Conservation (phyloP, 2,113 vertebrate genomes). For the Mohoua ochrocephala region DNA sequence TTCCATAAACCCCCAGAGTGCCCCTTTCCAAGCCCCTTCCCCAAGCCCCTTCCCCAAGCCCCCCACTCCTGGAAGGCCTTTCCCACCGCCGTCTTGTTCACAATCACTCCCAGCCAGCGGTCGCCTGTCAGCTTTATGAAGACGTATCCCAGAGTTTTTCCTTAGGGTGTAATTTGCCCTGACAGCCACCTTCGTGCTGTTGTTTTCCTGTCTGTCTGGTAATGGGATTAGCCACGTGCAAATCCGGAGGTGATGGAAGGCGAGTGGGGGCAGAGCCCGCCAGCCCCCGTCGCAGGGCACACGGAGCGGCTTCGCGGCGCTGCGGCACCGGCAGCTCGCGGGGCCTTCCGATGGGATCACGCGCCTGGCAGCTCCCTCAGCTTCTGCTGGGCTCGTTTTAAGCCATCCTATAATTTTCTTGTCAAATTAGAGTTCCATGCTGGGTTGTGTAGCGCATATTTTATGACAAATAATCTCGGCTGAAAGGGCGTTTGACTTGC, state of each 20-base stretch:
- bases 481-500: not conserved
- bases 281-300: not conserved
- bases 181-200: not conserved
- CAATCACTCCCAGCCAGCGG: not conserved
- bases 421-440: not conserved
- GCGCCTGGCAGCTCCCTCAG: not conserved
- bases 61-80: rapidly evolving
- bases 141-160: not conserved
- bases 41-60: not conserved
- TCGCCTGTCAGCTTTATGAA: not conserved
- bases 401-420: slow-evolving; percentile 19
- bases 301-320: rapidly evolving
- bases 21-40: not conserved
- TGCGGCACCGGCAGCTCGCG: rapidly evolving
- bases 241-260: slow-evolving; percentile 1
- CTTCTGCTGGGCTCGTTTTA: not conserved
- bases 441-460: not conserved
- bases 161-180: not conserved
- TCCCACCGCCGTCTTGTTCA: not conserved
- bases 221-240: not conserved
- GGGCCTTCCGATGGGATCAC: not conserved
- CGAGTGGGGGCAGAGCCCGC: rapidly evolving
- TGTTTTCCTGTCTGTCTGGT: not conserved
- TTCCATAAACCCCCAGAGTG: not conserved
- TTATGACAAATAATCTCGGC: not conserved